Evolutionary conservation across 1,140 invertebrate species (phyloP), one percentile per base, ranked within the genome.

Genomic region (Drosophila cardini): DNA sequence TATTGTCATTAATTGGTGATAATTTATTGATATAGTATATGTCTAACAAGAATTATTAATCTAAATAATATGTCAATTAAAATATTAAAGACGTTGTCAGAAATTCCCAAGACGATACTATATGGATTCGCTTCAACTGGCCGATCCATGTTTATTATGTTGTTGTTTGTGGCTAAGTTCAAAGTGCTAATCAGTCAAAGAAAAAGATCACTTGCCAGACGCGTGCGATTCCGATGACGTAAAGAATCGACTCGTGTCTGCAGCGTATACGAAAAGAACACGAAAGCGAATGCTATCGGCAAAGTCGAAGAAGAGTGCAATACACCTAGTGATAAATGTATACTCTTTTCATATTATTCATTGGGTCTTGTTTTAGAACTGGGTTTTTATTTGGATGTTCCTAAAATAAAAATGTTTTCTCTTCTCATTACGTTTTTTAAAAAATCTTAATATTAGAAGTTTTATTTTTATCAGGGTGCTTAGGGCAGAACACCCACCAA

Each of bases 161-260:
- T 56, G 46, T 62, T 40, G 36, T 13, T 40, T 40, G 38, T 40
- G n/a, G 57, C 64, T 13, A 80, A 53, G 73, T 83, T 82, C 72
- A 69, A 63, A 74, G 83, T 71, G 72, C 83, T 74, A 87, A 80
- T 78, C 71, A 76, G 34, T 67, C 76, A 73, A 77, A 73, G 32
- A 72, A 69, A 73, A 63, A 58, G 83, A 87, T 87, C 83, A 87
- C 84, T 87, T 79, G 72, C 58, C 57, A 72, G 58, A 87, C 71
- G 83, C 83, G 83, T 87, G 77, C 74, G 79, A 69, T 40, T 61
- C 64, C 40, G 52, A 79, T 87, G 83, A 87, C 83, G 83, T 85
- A 79, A 77, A 87, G 57, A 79, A 71, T 68, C 53, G 16, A 45
- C 48, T 87, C 79, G 72, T 75, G 71, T 81, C 74, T 83, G 62